phyloP scores from a whole-genome alignment of 53 echinoderm and acorn worm species.

The Antedon mediterranea region DNA sequence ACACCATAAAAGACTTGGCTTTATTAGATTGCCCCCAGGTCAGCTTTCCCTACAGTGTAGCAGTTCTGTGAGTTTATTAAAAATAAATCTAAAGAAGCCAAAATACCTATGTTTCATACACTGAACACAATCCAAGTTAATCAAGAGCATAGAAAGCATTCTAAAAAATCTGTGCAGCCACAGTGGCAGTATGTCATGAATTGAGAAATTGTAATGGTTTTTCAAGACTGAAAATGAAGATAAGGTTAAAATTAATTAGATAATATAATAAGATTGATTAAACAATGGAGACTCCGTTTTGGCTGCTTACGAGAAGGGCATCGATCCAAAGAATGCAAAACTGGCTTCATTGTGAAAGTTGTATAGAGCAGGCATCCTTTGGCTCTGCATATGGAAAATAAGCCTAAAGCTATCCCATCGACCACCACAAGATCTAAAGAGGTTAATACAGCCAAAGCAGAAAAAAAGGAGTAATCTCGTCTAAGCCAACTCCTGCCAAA shows the following conservation, averaged over 20 bases:
- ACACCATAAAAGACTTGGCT: background rate
- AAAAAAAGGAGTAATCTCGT: too few relatives aligned
- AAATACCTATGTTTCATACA: constrained; percentile 14
- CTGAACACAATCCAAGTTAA: background rate
- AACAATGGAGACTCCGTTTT: constrained; percentile 30
- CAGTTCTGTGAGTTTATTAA: constrained; percentile 6
- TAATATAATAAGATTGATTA: background rate
- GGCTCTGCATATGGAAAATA: constrained; percentile 31
- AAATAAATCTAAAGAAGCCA: constrained; percentile 4
- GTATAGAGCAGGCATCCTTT: constrained; percentile 44
- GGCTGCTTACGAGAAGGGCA: constrained; percentile 39
- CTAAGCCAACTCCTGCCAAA: too few relatives aligned
- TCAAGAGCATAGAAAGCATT: background rate
- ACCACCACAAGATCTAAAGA: background rate
- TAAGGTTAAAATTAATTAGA: background rate
- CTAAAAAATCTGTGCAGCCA: constrained; percentile 10
- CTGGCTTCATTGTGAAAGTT: constrained; percentile 21
- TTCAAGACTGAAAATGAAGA: background rate
- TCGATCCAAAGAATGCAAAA: constrained; percentile 28
- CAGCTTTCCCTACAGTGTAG: background rate
- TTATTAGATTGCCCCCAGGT: constrained; percentile 8
- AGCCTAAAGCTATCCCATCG: background rate
- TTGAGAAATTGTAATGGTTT: background rate
- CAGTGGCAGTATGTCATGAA: background rate
- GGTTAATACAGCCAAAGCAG: too few relatives aligned